phyloP scores from a whole-genome alignment of 2,888 invertebrate genomes.

The Cryptophagus acutangulus region DNA sequence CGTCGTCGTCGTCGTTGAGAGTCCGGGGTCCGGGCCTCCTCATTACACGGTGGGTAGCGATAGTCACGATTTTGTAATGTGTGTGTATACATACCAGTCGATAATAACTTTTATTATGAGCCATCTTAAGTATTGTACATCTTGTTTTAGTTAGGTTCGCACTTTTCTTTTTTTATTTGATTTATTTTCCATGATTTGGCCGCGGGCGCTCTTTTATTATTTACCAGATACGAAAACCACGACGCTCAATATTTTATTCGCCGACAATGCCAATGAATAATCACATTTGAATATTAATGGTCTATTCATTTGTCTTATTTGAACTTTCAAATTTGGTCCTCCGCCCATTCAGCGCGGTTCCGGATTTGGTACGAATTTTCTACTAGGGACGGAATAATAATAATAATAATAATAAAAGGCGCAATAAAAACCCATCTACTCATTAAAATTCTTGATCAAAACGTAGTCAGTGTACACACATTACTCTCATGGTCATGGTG shows the following conservation, averaged over 20 bases:
- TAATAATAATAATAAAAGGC: too few species aligned
- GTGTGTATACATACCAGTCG: slow-evolving; percentile 47
- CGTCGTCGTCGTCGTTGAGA: too few species aligned
- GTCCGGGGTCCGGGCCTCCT: slow-evolving; percentile 45
- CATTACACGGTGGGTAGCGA: slow-evolving; percentile 50
- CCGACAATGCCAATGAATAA: too few species aligned
- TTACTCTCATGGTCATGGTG: slow-evolving; percentile 1
- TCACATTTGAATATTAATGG: too few species aligned
- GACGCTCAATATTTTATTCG: slow-evolving; percentile 1
- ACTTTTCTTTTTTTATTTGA: slow-evolving; percentile 34
- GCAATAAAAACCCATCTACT: too few species aligned
- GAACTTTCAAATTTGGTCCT: too few species aligned
- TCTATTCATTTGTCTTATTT: too few species aligned
- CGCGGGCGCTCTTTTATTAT: not conserved
- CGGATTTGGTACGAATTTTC: too few species aligned
- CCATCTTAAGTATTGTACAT: slow-evolving; percentile 43
- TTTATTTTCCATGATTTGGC: slow-evolving; percentile 5
- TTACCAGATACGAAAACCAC: not conserved
- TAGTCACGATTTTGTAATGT: slow-evolving; percentile 47
- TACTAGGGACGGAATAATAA: too few species aligned
- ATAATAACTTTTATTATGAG: slow-evolving; percentile 47
- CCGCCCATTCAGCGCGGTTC: too few species aligned
- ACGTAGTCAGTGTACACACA: slow-evolving; percentile 1
- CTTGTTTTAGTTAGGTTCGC: slow-evolving; percentile 42
- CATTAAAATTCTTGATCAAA: not conserved